Base-by-base conservation (phyloP, 2,797 vertebrate genomes). In the Esox masquinongy region DNA sequence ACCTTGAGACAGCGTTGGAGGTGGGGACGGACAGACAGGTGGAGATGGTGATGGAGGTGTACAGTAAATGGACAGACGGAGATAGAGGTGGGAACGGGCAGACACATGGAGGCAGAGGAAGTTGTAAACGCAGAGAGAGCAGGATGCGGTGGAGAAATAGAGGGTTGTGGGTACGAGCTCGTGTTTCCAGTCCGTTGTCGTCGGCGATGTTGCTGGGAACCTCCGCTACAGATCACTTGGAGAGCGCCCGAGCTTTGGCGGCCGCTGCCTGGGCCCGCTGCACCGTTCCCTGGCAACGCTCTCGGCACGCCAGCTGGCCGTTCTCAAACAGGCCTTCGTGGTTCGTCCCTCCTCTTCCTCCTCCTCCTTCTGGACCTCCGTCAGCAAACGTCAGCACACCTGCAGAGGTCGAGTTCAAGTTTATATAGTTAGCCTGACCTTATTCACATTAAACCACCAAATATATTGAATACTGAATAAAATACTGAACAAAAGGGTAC, bases 281-380 rank as follows among this genome's bases (percentile, higher is more conserved):
- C 70, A 96, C 92, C 5, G 95, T 84, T 0, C 84, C 91, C 0
- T 94, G 90, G 79, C 95, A 95, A 85, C 91, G 95, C 92, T 96
- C 96, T 8, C 91, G 89, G 82, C 94, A 92, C 74, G 89, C 86
- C 79, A 97, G 93, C 91, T 95, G 95, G 90, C 94, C 96, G 90
- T 93, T 95, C 87, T 97, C 95, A 61, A 98, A 97, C 83, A 97
- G 86, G 8, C 96, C 97, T 86, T 97, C 96, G 0, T 96, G 96
- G 79, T 15, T 34, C 7, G 29, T 67, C 29, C 26, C 16, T 31
- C 63, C 63, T 67, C 64, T 12, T 61, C 56, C 22, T 61, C 56
- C 22, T 59, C 56, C 56, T 24, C 56, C 24, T 24, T 24, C 93
- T 0, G 93, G 94, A 26, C 94, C 95, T 4, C 95, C 93, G 0